Base-by-base conservation (phyloP, 2,797 vertebrate species). In the Amniataba percoides region DNA sequence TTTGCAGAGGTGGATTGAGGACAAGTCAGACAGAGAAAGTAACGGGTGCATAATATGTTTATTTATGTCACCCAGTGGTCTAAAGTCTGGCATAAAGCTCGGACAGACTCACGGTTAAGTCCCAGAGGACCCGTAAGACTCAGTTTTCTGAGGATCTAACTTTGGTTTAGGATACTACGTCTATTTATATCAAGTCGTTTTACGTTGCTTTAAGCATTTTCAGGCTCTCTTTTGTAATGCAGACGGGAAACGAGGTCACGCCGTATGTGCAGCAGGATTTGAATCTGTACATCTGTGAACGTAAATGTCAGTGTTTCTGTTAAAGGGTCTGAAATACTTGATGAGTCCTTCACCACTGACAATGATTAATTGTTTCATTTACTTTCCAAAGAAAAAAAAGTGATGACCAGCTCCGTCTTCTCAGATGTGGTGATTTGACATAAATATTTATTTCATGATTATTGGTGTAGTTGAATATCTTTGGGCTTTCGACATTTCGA, bases 61-160 rank as follows among this genome's bases (percentile, higher is more conserved):
- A 61, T 58, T 68, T 69, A 39, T 65, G 68, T 51, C 18, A 66
- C 31, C 27, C 46, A 60, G 57, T 34, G 27, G 25, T 60, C 19
- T 74, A 59, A 70, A 52, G 65, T 74, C 56, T 45, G 34, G 23
- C 36, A 55, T 46, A 34, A 70, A 66, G 39, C 46, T 53, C 11
- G 74, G 25, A 48, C 23, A n/a, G 4, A 21, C 15, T 53, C 58
- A 49, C n/a, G 27, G 21, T 21, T 21, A 62, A 67, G 10, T 45
- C 45, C 58, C 16, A 70, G 52, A 45, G 23, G 40, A 59, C 67
- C 57, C 19, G 12, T 7, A 27, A 53, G 13, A 61, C 56, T 18
- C 13, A n/a, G 43, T 15, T 43, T 25, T 66, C 9, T 9, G 4
- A 39, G 19, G 19, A 59, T 51, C 15, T 18, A 23, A 36, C 25